phyloP scores from a whole-genome alignment of 2,113 vertebrate species.

The Cavia porcellus region DNA sequence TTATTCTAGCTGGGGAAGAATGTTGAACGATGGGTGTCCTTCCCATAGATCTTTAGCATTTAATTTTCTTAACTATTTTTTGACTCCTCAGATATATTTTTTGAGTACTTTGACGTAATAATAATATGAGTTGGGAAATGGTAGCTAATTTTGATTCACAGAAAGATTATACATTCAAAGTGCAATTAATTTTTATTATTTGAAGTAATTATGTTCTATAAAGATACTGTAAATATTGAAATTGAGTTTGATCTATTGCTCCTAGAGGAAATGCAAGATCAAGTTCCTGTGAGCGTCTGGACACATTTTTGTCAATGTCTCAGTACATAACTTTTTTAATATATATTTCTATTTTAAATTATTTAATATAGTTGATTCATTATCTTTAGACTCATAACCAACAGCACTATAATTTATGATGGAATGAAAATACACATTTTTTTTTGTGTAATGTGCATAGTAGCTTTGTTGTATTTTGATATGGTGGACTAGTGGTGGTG shows the following conservation, averaged over 20 bases:
- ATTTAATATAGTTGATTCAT: not conserved
- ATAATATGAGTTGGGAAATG: not conserved
- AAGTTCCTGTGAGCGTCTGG: not conserved
- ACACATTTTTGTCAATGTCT: not conserved
- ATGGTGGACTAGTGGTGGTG: not conserved
- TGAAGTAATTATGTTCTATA: not conserved
- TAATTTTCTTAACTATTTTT: conserved; percentile 32
- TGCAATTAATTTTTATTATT: conserved; percentile 24
- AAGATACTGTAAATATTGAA: not conserved
- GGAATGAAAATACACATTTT: conserved; percentile 9
- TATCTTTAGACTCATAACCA: not conserved
- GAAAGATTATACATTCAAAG: not conserved
- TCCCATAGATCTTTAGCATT: not conserved
- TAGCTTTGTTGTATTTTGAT: not conserved
- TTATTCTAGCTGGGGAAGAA: not conserved
- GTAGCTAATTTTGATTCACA: conserved; percentile 20
- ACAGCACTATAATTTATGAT: not conserved
- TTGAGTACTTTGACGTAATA: conserved; percentile 25
- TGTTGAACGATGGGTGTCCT: not conserved
- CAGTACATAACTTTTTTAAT: not conserved
- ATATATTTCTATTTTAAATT: not conserved
- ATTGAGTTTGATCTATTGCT: not conserved
- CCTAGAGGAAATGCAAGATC: not conserved
- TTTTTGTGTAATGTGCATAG: not conserved
- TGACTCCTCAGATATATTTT: not conserved